Evolutionary conservation across 30 jellyfish, hydroid and myxozoan species (phyloP).

Genomic region (Pseudorhiza aurosa): DNA sequence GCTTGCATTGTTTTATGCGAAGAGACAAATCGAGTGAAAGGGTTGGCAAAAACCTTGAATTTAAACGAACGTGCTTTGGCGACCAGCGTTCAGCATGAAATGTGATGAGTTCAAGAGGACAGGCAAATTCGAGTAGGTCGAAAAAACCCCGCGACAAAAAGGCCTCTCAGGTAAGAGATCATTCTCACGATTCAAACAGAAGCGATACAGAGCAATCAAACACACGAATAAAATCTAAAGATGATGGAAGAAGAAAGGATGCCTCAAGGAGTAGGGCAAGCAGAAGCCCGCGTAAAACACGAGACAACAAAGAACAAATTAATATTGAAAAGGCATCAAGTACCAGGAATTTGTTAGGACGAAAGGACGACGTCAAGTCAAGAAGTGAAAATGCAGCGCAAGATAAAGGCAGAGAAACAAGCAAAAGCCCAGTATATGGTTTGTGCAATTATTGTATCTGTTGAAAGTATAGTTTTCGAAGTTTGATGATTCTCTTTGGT

Average conservation of each 20-base stretch:
- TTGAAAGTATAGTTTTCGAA: too few relatives aligned
- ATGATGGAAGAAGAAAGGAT: slow-evolving; percentile 61
- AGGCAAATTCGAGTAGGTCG: slow-evolving; percentile 73
- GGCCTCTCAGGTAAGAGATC: slow-evolving; percentile 52
- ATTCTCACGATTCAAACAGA: slow-evolving; percentile 58
- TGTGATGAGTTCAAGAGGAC: slow-evolving; percentile 85
- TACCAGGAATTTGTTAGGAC: slow-evolving; percentile 45
- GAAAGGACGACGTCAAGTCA: slow-evolving; percentile 52
- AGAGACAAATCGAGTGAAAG: neutral
- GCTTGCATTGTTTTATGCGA: too few relatives aligned
- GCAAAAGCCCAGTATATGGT: slow-evolving; percentile 53
- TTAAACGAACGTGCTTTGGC: slow-evolving; percentile 20
- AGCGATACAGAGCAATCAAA: slow-evolving; percentile 38
- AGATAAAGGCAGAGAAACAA: slow-evolving; percentile 36
- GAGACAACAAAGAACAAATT: slow-evolving; percentile 16
- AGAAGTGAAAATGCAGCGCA: slow-evolving; percentile 14
- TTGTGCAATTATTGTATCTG: neutral
- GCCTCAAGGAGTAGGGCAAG: slow-evolving; percentile 17
- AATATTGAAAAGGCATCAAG: slow-evolving; percentile 29
- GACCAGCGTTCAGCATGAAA: slow-evolving; percentile 75
- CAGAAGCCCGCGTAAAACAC: slow-evolving; percentile 70
- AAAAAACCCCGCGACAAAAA: slow-evolving; percentile 59
- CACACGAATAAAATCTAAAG: slow-evolving; percentile 29
- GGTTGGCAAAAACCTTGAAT: neutral
- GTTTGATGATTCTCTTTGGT: too few relatives aligned